Conservation (phyloP, 2,797 vertebrate genomes). For the Ataeniobius toweri region DNA sequence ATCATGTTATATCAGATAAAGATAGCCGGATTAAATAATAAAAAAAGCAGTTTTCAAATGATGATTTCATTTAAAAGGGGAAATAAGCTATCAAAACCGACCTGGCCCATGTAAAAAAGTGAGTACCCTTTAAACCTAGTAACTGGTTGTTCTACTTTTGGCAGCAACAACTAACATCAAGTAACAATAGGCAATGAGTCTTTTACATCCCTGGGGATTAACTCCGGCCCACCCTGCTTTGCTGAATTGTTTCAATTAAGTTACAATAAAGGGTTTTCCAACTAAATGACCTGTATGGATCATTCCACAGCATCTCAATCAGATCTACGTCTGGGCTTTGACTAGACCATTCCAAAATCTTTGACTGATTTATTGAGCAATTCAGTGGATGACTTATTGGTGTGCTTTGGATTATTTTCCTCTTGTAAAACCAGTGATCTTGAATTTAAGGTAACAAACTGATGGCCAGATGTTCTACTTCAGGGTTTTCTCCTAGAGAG, state of each 20-base stretch:
- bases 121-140: neutral
- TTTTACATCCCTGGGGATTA: neutral
- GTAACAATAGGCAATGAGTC: neutral
- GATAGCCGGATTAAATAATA: no score
- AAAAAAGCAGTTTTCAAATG: neutral
- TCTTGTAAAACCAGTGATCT: neutral
- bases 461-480: no score
- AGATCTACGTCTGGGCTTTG: neutral
- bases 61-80: neutral
- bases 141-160: neutral
- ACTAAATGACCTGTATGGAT: neutral
- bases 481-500: no score
- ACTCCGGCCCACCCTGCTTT: neutral
- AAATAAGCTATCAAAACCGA: neutral
- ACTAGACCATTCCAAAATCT: neutral
- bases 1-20: no score
- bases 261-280: neutral
- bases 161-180: neutral
- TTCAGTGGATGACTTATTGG: neutral
- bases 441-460: neutral
- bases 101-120: neutral
- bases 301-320: neutral
- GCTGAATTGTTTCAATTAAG: neutral
- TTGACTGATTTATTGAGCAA: no score
- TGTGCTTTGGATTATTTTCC: neutral